These are phyloP conservation scores for Crenichthys baileyi DNA, from an alignment of 2,797 vertebrate genomes.

Conservation along the genomic window DNA sequence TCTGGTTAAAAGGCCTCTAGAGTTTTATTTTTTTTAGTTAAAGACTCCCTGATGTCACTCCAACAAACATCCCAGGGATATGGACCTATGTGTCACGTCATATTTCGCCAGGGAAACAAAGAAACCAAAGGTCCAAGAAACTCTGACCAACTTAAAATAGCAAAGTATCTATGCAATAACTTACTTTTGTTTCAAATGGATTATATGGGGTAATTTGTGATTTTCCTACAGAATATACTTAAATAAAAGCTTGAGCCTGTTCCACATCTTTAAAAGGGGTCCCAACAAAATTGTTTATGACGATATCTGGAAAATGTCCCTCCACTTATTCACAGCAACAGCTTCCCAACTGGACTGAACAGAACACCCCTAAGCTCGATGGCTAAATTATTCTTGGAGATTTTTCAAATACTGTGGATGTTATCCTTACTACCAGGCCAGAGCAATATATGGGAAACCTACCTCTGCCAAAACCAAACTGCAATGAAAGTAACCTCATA, in stretches of 20 bases:
- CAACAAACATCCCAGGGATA: neutral
- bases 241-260: neutral
- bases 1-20: neutral
- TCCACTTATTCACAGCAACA: neutral
- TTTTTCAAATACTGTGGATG: constrained; percentile 1
- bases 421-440: neutral
- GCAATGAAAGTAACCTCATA: neutral
- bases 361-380: neutral
- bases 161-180: neutral
- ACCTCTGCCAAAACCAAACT: neutral
- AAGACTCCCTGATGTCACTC: neutral
- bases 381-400: neutral
- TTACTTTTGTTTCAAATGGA: neutral
- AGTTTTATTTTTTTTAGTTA: neutral
- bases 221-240: neutral
- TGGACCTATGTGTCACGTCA: neutral
- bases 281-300: neutral
- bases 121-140: neutral
- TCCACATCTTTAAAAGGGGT: neutral
- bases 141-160: neutral
- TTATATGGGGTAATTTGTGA: neutral
- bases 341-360: neutral
- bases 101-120: neutral
- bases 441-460: neutral
- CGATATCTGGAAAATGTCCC: neutral